Percentiles rank a stretch among this genome's conserved stretches.
These are phyloP conservation scores for Cyanoderma ruficeps DNA, from an alignment of 2,113 vertebrate species.

Conservation along the genomic window DNA sequence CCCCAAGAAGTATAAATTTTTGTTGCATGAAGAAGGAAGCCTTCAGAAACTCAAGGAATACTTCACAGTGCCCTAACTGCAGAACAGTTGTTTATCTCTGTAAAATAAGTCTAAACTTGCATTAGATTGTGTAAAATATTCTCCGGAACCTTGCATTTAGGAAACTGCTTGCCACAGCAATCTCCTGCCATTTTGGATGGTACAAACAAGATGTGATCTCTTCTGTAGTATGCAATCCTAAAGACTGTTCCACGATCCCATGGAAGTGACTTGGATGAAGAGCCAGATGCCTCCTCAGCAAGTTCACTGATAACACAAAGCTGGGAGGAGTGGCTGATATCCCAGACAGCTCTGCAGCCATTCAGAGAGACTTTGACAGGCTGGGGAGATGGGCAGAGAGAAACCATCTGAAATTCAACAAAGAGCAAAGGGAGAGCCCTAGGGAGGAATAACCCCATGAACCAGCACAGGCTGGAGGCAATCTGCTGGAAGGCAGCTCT, in stretches of 20 bases:
- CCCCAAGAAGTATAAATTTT: background rate
- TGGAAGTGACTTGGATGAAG: background rate
- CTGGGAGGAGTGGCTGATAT: too few relatives aligned
- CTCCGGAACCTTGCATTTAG: background rate
- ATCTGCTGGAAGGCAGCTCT: background rate
- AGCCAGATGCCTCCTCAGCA: background rate
- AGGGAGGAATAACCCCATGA: background rate
- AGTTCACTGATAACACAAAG: background rate
- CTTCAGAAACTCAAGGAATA: background rate
- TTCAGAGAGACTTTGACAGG: background rate
- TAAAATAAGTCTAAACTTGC: background rate
- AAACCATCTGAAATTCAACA: background rate
- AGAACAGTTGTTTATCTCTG: background rate
- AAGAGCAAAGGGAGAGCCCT: background rate
- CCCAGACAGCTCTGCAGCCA: background rate
- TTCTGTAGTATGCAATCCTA: background rate
- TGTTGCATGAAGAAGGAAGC: background rate
- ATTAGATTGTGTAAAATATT: background rate
- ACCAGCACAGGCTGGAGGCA: background rate
- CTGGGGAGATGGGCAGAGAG: background rate
- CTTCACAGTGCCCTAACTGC: background rate
- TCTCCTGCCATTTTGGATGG: background rate
- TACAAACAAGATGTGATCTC: background rate
- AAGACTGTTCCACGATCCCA: background rate
- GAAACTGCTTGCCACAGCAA: background rate